A percentile compares a stretch with the other conserved stretches of the same genome.
Evolutionary conservation across 2,888 invertebrate species (phyloP).

Genomic region (Ormyrus thymus): DNA sequence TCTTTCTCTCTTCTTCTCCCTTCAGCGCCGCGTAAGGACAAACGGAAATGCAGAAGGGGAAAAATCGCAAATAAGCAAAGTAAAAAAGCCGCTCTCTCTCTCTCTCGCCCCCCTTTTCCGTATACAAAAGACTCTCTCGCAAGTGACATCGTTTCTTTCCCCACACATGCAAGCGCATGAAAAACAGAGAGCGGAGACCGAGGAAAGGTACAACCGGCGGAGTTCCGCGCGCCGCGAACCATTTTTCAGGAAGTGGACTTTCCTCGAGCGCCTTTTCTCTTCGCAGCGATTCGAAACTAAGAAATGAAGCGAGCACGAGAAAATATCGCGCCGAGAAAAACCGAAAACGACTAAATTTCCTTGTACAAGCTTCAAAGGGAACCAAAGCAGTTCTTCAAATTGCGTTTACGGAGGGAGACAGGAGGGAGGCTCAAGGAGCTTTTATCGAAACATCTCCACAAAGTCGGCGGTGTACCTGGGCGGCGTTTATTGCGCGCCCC

Average conservation of each 20-base stretch:
- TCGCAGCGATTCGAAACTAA: neutral
- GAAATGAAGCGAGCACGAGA: constrained; percentile 1
- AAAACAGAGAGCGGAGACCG: too few species aligned
- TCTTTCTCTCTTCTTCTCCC: constrained; percentile 14
- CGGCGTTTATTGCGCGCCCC: constrained; percentile 57
- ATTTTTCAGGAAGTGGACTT: constrained; percentile 37
- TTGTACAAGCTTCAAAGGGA: too few species aligned
- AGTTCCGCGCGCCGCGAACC: neutral
- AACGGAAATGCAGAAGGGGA: neutral
- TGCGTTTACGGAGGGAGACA: neutral
- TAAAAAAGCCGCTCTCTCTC: neutral
- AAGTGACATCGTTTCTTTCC: neutral
- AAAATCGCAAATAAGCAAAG: constrained; percentile 20
- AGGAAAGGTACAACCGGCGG: too few species aligned
- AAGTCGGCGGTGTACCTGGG: constrained; percentile 28
- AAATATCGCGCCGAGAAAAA: neutral
- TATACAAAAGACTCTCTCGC: neutral
- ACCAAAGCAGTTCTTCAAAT: too few species aligned
- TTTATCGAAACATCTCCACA: constrained; percentile 48
- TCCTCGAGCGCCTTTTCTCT: neutral
- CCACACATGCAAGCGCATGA: neutral
- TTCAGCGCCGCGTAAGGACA: neutral
- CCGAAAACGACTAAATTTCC: too few species aligned
- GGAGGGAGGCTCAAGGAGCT: constrained; percentile 17
- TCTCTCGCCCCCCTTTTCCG: too few species aligned